phyloP scores from a whole-genome alignment of 2,888 invertebrate species.

The Brachycybe producta region DNA sequence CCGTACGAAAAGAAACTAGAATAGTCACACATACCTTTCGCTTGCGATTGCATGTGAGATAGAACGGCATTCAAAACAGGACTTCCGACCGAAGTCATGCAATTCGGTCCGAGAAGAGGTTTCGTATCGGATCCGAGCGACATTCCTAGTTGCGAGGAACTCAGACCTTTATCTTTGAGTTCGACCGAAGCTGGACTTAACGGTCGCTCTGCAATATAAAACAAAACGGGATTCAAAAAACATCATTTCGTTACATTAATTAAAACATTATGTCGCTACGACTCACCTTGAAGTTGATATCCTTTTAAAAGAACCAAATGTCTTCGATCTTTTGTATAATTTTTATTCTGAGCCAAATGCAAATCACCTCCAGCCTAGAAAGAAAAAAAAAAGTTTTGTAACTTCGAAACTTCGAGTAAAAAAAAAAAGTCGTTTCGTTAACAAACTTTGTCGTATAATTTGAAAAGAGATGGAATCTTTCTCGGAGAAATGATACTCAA shows the following conservation, averaged over 20 bases:
- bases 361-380: conserved; percentile 63
- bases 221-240: not conserved
- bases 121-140: conserved; percentile 17
- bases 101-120: conserved; percentile 15
- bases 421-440: not conserved
- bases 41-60: conserved; percentile 2
- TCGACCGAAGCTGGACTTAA: conserved; percentile 24
- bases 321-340: conserved; percentile 77
- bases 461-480: conserved; percentile 70
- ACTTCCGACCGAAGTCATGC: conserved; percentile 9
- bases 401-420: not conserved
- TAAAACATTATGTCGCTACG: not conserved
- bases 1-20: no score
- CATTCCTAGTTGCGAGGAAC: conserved; percentile 13
- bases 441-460: conserved; percentile 62
- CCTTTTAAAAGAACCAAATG: conserved; percentile 66
- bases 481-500: conserved; percentile 79
- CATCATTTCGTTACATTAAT: no score
- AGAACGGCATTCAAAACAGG: conserved; percentile 9
- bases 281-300: conserved; percentile 43
- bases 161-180: conserved; percentile 20
- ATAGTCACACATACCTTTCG: conserved; percentile 11
- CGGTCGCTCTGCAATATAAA: conserved; percentile 24
- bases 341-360: conserved; percentile 62
- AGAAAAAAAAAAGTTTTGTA: conserved; percentile 3